Evolutionary conservation across 2,888 invertebrate species (phyloP).

Genomic region (Nemotelus pantherinus): DNA sequence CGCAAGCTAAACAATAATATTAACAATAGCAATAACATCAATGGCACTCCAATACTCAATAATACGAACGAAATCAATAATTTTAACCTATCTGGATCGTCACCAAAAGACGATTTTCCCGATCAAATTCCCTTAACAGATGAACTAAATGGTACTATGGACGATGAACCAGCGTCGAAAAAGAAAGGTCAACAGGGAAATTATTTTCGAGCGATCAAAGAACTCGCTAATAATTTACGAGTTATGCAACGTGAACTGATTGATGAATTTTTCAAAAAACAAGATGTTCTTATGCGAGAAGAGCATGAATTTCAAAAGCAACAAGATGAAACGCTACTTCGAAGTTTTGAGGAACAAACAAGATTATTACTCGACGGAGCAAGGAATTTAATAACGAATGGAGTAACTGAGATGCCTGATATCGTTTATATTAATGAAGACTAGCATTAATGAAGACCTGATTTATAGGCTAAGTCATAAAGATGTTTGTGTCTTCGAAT

Average conservation of each 20-base stretch:
- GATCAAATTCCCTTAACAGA: slow-evolving; percentile 43
- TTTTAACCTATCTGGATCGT: neutral
- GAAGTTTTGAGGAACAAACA: slow-evolving; percentile 61
- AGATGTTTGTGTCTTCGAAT: no score
- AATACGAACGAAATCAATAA: neutral
- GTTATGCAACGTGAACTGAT: slow-evolving; percentile 60
- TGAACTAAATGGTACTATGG: slow-evolving; percentile 40
- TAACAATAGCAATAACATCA: neutral
- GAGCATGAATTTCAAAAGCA: slow-evolving; percentile 62
- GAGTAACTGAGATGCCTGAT: slow-evolving; percentile 47
- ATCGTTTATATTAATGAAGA: slow-evolving; percentile 36
- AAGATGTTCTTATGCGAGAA: slow-evolving; percentile 59
- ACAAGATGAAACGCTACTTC: slow-evolving; percentile 59
- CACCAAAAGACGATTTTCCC: slow-evolving; percentile 29
- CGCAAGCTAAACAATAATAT: neutral
- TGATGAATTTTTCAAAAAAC: slow-evolving; percentile 60
- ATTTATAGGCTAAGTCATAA: no score
- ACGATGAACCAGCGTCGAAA: slow-evolving; percentile 42
- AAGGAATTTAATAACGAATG: slow-evolving; percentile 48
- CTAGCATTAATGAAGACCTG: no score
- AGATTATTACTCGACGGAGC: slow-evolving; percentile 56
- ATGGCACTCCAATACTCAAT: slow-evolving; percentile 1
- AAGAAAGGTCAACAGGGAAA: slow-evolving; percentile 38
- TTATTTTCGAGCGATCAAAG: slow-evolving; percentile 53
- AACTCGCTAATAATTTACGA: slow-evolving; percentile 58